Evolutionary conservation across 2,113 vertebrate genomes (phyloP), one percentile per base, ranked within the genome.

Genomic region (Rhineura floridana): DNA sequence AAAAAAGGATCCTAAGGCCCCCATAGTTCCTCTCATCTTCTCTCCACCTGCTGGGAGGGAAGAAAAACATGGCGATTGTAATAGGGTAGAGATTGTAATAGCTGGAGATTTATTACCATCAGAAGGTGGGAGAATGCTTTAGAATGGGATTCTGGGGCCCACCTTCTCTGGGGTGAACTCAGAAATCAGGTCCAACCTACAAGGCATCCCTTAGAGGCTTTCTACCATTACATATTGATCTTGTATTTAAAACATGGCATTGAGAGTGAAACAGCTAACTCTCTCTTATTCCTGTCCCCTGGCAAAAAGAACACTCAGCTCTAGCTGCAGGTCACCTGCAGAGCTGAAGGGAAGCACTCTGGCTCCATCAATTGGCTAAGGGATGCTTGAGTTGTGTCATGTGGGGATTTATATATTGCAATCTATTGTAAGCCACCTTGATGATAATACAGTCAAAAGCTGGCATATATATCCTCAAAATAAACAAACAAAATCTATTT

Each of bases 1-100:
- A 48, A 67, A 42, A 39, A 76, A 76, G n/a, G 9, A 65, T 67
- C 81, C 72, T 48, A 67, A 42, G 46, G 46, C 42, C 87, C 70
- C 13, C 9, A 1, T 44, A 42, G 59, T 83, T 88, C 52, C 72
- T 83, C 81, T 83, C 44, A 83, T 83, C 87, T 42, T 63, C 69
- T 88, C 73, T 42, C 70, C 87, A 88, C 72, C 87, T 88, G 87
- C 87, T 88, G 25, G 81, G n/a, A 39, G 33, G 30, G 67, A 73
- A 36, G 36, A 39, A 6, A 23, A 11, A n/a, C 19, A 3, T 23
- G 25, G 33, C 5, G 50, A 80, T 65, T 42, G 44, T 44, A 86
- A 8, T 10, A 44, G n/a, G 69, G 59, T 67, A 77, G 44, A n/a
- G n/a, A n/a, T n/a, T n/a, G n/a, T n/a, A n/a, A n/a, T 10, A 21